Evolutionary conservation across 2,888 invertebrate species (phyloP).

Genomic region (Chymomyza fuscimana): DNA sequence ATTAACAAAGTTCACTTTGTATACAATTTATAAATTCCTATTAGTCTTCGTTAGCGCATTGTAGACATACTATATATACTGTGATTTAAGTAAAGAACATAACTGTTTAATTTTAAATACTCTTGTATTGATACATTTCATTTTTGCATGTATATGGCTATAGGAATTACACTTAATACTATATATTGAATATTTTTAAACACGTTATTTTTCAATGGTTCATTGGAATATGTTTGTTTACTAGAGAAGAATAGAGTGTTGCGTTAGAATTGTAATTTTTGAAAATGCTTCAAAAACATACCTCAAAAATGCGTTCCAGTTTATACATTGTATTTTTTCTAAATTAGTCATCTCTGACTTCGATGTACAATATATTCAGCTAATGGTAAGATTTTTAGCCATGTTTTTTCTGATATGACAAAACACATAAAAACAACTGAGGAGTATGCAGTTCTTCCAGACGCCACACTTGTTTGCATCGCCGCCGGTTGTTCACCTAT

Average conservation of each 20-base stretch:
- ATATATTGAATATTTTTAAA: slow-evolving; percentile 43
- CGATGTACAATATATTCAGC: slow-evolving; percentile 40
- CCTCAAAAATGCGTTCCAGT: neutral
- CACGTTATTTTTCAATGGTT: slow-evolving; percentile 51
- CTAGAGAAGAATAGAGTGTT: neutral
- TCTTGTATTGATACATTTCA: neutral
- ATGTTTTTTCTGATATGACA: slow-evolving; percentile 79
- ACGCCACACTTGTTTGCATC: slow-evolving; percentile 88
- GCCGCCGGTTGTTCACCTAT: slow-evolving; percentile 92
- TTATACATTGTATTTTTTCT: neutral
- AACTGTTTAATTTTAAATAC: neutral
- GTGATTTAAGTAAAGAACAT: neutral
- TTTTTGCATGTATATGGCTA: slow-evolving; percentile 47
- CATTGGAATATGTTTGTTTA: slow-evolving; percentile 37
- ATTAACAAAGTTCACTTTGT: too few relatives aligned
- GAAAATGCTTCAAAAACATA: neutral
- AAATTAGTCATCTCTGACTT: slow-evolving; percentile 57
- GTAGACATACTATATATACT: neutral
- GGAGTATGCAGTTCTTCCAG: slow-evolving; percentile 64
- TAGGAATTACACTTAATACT: slow-evolving; percentile 60
- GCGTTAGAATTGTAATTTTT: too few relatives aligned
- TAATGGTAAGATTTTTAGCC: slow-evolving; percentile 55
- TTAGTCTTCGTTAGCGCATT: too few relatives aligned
- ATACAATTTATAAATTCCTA: too few relatives aligned
- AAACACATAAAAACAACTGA: slow-evolving; percentile 71